Base-by-base conservation (phyloP, 1,140 invertebrate species). In the Penaeus indicus region DNA sequence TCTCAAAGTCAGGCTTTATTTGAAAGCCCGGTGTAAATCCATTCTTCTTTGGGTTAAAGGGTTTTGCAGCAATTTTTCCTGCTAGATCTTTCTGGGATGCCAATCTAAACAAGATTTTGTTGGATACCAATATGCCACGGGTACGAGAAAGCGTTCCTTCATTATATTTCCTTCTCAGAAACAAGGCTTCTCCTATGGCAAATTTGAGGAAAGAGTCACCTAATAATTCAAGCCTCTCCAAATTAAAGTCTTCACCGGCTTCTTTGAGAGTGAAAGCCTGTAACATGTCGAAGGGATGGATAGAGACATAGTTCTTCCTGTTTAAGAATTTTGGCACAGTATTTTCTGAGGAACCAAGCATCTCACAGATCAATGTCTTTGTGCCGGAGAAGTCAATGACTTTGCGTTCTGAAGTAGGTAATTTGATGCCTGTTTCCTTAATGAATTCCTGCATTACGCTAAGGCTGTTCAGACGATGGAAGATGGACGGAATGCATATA, bases 391-490 rank as follows among this genome's bases (percentile, higher is more conserved):
- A 85, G 63, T 85, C 72, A 1, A 86, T 3, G n/a, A 60, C 19
- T 61, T 78, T 16, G 22, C 22, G 42, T 19, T 8, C 62, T 62
- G 16, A 7, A 47, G 10, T 64, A 32, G 42, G 84, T 64, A 22
- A 77, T 13, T 47, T 19, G 21, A 38, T 62, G 10, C n/a, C 42
- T 27, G 79, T 83, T 54, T 84, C 79, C 18, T 38, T 16, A 8
- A 61, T 72, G 25, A 90, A 61, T 32, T 90, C 69, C 13, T 82
- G 62, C 8, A 86, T 85, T 54, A 91, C 38, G 27, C 54, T 60
- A 19, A 91, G 81, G 62, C 90, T 86, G 87, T 90, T 91, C 19
- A 91, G 42, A 32, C 90, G 86, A 77, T 89, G 72, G 22, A 91
- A 64, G 18, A 91, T 87, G 4, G 90, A 91, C 27, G 90, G 89